Conservation (phyloP, 2,888 invertebrate genomes). For the Phlogophora meticulosa region DNA sequence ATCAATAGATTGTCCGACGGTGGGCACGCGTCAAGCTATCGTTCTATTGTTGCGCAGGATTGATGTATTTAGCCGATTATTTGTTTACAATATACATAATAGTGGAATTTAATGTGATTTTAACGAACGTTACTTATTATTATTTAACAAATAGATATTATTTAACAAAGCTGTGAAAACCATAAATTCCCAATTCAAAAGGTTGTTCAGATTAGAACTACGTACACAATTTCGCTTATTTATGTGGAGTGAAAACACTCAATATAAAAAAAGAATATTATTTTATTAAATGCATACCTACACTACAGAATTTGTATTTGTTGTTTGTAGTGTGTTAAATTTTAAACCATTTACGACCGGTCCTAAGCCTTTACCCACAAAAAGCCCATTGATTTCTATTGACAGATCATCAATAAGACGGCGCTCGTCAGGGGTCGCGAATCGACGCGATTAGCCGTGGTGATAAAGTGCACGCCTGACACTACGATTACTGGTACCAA, state of each 20-base stretch:
- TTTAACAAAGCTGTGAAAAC: constrained; percentile 7
- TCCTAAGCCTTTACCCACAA: constrained; percentile 48
- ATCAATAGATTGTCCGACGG: constrained; percentile 64
- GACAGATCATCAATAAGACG: constrained; percentile 79
- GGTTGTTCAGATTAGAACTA: background rate
- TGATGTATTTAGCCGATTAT: constrained; percentile 69
- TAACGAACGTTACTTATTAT: constrained; percentile 70
- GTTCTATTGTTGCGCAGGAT: constrained; percentile 70
- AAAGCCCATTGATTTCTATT: constrained; percentile 68
- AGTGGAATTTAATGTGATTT: constrained; percentile 73
- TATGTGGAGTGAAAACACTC: no score
- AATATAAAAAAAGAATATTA: background rate
- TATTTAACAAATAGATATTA: no score
- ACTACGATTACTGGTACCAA: constrained; percentile 79
- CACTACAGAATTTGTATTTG: background rate
- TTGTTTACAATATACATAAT: constrained; percentile 74
- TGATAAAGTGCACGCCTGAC: constrained; percentile 90
- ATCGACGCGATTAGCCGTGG: constrained; percentile 78
- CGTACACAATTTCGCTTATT: no score
- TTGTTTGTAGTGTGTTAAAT: constrained; percentile 10
- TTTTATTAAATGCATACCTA: background rate
- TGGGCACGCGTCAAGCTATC: constrained; percentile 70
- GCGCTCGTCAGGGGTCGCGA: constrained; percentile 65
- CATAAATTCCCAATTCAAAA: constrained; percentile 23
- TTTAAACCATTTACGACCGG: constrained; percentile 35